Evolutionary conservation across 2,113 vertebrate species (phyloP).

Genomic region (Menidia beryllina): DNA sequence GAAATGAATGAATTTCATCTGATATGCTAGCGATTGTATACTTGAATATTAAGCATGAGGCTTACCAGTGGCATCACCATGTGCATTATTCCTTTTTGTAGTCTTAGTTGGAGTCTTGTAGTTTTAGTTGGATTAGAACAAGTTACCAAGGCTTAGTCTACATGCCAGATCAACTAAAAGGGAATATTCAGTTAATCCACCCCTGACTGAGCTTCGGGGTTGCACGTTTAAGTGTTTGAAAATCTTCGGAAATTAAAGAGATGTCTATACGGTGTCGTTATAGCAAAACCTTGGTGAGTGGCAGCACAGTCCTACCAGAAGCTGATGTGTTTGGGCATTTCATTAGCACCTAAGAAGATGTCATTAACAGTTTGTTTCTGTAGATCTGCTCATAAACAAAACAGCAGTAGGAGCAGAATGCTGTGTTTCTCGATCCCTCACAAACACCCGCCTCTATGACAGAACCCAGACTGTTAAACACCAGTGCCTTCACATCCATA

Average conservation of each 20-base stretch:
- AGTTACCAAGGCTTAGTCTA: conserved; percentile 3
- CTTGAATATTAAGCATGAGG: background rate
- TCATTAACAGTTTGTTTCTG: conserved; percentile 60
- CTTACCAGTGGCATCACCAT: background rate
- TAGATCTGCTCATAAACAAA: conserved; percentile 61
- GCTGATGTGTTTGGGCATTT: conserved; percentile 67
- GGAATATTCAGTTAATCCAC: conserved; percentile 14
- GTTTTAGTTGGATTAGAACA: background rate
- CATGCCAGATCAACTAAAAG: conserved; percentile 9
- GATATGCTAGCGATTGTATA: background rate
- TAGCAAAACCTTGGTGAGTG: conserved; percentile 39
- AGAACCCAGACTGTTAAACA: background rate
- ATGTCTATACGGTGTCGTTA: conserved; percentile 32
- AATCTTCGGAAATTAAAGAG: conserved; percentile 14
- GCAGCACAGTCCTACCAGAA: conserved; percentile 45
- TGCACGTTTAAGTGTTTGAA: background rate
- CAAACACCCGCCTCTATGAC: background rate
- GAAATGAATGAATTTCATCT: background rate
- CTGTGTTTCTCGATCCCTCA: conserved; percentile 27
- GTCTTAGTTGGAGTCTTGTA: background rate
- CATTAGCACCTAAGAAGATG: conserved; percentile 78
- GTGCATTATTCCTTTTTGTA: background rate
- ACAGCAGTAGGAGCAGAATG: conserved; percentile 45
- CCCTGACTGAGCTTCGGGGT: conserved; percentile 12
- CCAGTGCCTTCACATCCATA: background rate